Evolutionary conservation across 2,888 invertebrate genomes (phyloP), one percentile per base, ranked within the genome.

Genomic region (Pseudeuparius sepicola): DNA sequence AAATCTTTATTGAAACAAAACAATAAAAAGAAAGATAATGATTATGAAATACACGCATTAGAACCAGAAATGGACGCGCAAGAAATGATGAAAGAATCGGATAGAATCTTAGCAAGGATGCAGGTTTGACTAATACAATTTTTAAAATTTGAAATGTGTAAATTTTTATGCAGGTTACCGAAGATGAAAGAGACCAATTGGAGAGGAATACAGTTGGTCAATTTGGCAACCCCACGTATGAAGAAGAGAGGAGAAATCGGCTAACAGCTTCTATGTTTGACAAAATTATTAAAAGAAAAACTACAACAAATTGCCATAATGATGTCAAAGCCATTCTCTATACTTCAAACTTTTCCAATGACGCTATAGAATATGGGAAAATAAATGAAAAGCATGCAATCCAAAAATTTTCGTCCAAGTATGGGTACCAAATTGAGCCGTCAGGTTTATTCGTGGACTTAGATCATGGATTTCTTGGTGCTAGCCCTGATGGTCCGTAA

Each of bases 221-320:
- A 11, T 35, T 38, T 31, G 35, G 30, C 5, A 38, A 35, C 13
- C n/a, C 10, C 5, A 9, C 14, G 10, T 38, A 36, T 17, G 16
- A 25, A 5, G 16, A 2, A 2, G 34, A 35, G 17, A 28, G 30
- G 11, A 14, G 14, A 17, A 10, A 30, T 3, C 20, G 34, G 7
- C 30, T 38, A 4, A 38, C 38, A n/a, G 38, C 38, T 4, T 38
- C 35, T 5, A 7, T 28, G 10, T 35, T 38, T 36, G 38, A 34
- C 3, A 14, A 18, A 23, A 14, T 38, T 4, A 35, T 38, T 1
- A 28, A 38, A 26, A 14, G 29, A 12, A 17, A 15, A 16, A n/a
- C 14, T 4, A 9, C 5, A 9, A 35, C 38, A 7, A 15, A 11
- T n/a, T 38, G 38, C 15, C 23, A 35, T 10, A 11, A 4, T 4